These are phyloP conservation scores for Belonocnema kinseyi DNA, from an alignment of 1,140 invertebrate species.

Conservation along the genomic window DNA sequence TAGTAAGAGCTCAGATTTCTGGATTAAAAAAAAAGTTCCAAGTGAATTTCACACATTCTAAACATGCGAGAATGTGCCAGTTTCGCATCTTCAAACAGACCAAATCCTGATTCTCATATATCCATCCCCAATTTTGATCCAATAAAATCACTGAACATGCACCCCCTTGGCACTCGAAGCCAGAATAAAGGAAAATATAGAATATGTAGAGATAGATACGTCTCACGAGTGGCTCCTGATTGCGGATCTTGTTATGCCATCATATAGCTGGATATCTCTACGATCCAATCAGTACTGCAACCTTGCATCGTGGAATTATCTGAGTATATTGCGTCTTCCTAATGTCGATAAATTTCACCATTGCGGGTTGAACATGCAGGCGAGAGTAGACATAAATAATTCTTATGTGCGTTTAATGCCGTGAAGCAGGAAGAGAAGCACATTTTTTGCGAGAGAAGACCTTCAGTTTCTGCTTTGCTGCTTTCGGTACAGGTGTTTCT, in stretches of 20 bases:
- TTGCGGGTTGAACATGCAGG: background rate
- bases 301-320: conserved; percentile 10
- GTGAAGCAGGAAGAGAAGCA: background rate
- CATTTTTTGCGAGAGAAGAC: background rate
- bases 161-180: background rate
- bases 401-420: conserved; percentile 38
- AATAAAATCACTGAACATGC: conserved; percentile 40
- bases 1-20: too few species aligned
- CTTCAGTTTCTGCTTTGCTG: background rate
- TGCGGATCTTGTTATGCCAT: conserved; percentile 44
- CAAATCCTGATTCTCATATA: conserved; percentile 34
- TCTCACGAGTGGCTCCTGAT: conserved; percentile 38
- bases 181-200: conserved; percentile 33
- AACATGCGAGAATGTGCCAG: conserved; percentile 4
- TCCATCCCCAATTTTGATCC: conserved; percentile 40
- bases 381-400: conserved; percentile 1
- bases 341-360: background rate
- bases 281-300: conserved; percentile 38
- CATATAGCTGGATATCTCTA: conserved; percentile 32
- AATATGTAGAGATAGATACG: conserved; percentile 41
- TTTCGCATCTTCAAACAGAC: conserved; percentile 36
- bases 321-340: conserved; percentile 16
- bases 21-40: background rate
- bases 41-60: conserved; percentile 14
- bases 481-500: conserved; percentile 4